These are phyloP conservation scores for Elgonia sp. DNA, from an alignment of 2,888 invertebrate species.

Conservation along the genomic window DNA sequence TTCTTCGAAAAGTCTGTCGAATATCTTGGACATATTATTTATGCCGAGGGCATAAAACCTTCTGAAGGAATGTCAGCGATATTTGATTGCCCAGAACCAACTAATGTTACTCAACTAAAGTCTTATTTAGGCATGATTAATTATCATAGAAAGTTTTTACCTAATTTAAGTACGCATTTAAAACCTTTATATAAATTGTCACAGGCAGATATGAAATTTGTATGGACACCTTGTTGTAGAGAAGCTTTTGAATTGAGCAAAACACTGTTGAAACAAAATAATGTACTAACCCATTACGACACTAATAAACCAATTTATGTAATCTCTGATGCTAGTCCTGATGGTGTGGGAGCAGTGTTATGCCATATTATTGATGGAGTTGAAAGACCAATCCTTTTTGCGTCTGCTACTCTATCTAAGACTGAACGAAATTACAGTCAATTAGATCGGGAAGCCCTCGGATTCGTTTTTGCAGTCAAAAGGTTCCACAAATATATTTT, in stretches of 20 bases:
- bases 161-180: slow-evolving; percentile 52
- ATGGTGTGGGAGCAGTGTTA: slow-evolving; percentile 82
- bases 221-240: slow-evolving; percentile 25
- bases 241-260: slow-evolving; percentile 66
- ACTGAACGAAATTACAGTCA: slow-evolving; percentile 77
- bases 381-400: slow-evolving; percentile 77
- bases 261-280: slow-evolving; percentile 78
- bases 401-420: slow-evolving; percentile 71
- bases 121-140: slow-evolving; percentile 81
- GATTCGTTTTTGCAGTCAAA: slow-evolving; percentile 79
- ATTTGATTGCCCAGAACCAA: slow-evolving; percentile 54
- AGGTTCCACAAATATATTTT: slow-evolving; percentile 78
- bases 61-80: slow-evolving; percentile 52
- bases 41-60: slow-evolving; percentile 45
- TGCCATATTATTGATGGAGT: slow-evolving; percentile 72
- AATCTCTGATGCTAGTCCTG: slow-evolving; percentile 83
- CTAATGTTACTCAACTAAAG: slow-evolving; percentile 77
- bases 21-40: slow-evolving; percentile 50
- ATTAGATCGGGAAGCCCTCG: slow-evolving; percentile 79
- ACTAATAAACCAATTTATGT: slow-evolving; percentile 69
- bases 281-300: slow-evolving; percentile 76
- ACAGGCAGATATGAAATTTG: slow-evolving; percentile 17
- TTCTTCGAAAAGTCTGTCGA: slow-evolving; percentile 49
- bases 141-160: slow-evolving; percentile 82
- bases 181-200: slow-evolving; percentile 52